Conservation (phyloP, 2,113 vertebrate genomes). For the Neoarius graeffei region DNA sequence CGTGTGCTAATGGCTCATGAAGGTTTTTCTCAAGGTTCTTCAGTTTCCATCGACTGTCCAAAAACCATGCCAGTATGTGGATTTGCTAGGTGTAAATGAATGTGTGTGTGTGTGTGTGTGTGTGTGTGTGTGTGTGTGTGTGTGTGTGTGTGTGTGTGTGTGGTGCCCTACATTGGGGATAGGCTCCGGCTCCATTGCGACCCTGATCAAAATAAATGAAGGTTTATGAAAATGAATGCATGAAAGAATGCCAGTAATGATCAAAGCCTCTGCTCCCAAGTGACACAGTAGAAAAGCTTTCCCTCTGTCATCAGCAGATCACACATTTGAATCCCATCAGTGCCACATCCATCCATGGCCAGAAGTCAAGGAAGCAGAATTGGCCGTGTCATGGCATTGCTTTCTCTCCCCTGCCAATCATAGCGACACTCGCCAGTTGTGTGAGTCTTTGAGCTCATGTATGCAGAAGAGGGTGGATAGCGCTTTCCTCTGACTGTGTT, state of each 20-base stretch:
- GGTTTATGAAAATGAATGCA: background rate
- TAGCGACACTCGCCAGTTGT: background rate
- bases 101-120: too few relatives aligned
- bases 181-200: background rate
- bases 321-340: background rate
- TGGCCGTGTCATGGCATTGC: background rate
- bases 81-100: background rate
- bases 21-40: background rate
- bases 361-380: background rate
- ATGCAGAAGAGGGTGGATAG: background rate
- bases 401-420: background rate
- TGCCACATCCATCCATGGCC: background rate
- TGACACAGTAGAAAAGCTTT: background rate
- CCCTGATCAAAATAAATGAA: background rate
- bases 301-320: background rate
- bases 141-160: background rate
- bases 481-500: background rate
- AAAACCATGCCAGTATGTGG: background rate
- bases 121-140: too few relatives aligned
- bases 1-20: background rate
- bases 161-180: background rate
- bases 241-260: background rate
- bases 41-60: background rate
- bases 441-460: background rate
- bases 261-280: background rate